A percentile compares a stretch with the other conserved stretches of the same genome.
Evolutionary conservation across 1,140 invertebrate species (phyloP).

Genomic region (Anoplolepis gracilipes): DNA sequence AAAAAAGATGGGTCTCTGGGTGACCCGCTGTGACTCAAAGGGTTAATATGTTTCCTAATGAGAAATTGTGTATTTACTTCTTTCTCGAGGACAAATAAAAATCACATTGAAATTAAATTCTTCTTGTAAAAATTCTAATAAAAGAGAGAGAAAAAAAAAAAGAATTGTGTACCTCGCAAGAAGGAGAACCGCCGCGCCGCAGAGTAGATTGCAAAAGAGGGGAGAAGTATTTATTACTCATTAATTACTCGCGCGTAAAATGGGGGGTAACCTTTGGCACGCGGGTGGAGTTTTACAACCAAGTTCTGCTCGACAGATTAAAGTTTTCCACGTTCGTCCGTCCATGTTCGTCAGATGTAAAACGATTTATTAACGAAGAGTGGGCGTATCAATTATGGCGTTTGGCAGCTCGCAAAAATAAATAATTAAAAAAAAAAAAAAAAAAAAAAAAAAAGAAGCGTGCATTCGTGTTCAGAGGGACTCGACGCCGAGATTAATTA

Average conservation of each 20-base stretch:
- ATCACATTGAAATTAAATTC: neutral
- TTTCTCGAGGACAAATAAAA: neutral
- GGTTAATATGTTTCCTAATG: neutral
- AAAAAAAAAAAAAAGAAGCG: constrained; percentile 33
- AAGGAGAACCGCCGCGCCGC: neutral
- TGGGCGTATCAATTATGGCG: constrained; percentile 50
- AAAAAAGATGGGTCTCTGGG: no score
- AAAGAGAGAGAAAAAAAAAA: neutral
- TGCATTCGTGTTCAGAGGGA: neutral
- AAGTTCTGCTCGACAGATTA: constrained; percentile 22
- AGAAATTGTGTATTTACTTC: neutral
- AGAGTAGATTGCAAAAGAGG: neutral
- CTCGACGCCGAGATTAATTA: constrained; percentile 32
- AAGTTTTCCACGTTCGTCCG: constrained; percentile 23
- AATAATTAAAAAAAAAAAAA: constrained; percentile 46
- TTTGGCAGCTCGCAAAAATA: constrained; percentile 50
- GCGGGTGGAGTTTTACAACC: constrained; percentile 22
- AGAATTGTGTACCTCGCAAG: neutral
- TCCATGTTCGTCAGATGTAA: constrained; percentile 10
- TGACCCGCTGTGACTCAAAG: no score
- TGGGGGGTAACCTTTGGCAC: constrained; percentile 21
- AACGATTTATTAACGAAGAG: constrained; percentile 53
- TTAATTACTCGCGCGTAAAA: constrained; percentile 39
- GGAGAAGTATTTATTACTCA: constrained; percentile 5
- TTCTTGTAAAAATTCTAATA: neutral